Percentiles rank a stretch among this genome's conserved stretches.
These are phyloP conservation scores for Rhynchophorus ferrugineus DNA, from an alignment of 1,140 invertebrate species.

Conservation along the genomic window DNA sequence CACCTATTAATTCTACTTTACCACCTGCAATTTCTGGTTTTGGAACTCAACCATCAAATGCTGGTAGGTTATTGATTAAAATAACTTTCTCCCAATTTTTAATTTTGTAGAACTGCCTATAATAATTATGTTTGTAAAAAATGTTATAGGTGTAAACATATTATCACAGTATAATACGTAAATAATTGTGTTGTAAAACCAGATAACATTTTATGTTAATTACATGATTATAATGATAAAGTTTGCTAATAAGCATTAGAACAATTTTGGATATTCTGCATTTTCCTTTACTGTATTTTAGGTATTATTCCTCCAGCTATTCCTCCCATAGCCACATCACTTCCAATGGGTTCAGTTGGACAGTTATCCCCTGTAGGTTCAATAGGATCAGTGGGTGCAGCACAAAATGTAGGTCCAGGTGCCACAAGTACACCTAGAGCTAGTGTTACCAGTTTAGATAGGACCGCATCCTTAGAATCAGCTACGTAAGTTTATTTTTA, in stretches of 20 bases:
- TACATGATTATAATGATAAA: no score
- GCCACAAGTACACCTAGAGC: constrained; percentile 37
- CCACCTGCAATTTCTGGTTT: constrained; percentile 18
- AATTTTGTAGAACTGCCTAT: no score
- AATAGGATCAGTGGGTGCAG: constrained; percentile 4
- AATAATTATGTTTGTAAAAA: no score
- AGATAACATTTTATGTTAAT: no score
- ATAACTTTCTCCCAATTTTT: no score
- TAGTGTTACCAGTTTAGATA: constrained; percentile 37
- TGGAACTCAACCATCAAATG: constrained; percentile 8
- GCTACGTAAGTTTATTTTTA: constrained; percentile 44
- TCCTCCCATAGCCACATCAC: constrained; percentile 13
- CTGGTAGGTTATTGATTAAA: no score
- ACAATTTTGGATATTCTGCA: no score
- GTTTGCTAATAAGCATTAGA: no score
- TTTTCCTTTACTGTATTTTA: no score
- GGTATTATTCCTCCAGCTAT: not conserved
- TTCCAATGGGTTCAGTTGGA: constrained; percentile 9
- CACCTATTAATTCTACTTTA: constrained; percentile 31
- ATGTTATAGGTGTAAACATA: no score
- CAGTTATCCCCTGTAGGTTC: constrained; percentile 18
- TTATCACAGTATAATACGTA: no score
- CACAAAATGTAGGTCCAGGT: constrained; percentile 15
- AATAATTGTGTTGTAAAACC: no score
- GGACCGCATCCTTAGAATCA: constrained; percentile 41